Conservation (phyloP, 2,797 vertebrate genomes). For the Ambastaia sidthimunki region DNA sequence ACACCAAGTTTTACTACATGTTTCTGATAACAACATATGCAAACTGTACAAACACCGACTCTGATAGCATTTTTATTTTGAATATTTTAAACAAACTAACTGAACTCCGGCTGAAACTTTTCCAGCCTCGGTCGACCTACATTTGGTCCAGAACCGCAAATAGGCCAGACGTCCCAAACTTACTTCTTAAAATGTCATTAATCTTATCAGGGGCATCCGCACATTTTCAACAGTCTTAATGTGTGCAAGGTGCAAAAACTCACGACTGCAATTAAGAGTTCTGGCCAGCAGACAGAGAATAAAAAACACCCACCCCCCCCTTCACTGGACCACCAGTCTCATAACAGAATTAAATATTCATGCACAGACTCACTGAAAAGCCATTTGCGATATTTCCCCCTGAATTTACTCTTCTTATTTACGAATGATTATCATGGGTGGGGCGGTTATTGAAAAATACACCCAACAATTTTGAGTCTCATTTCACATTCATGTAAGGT, state of each 20-base stretch:
- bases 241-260: slow-evolving; percentile 60
- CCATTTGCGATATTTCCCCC: slow-evolving; percentile 79
- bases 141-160: slow-evolving; percentile 57
- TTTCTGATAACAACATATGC: neutral
- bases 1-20: neutral
- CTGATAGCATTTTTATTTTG: slow-evolving; percentile 1
- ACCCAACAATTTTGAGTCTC: slow-evolving; percentile 73
- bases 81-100: slow-evolving; percentile 28
- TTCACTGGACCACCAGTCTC: slow-evolving; percentile 74
- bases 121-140: slow-evolving; percentile 50
- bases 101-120: slow-evolving; percentile 32
- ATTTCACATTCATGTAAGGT: slow-evolving; percentile 78
- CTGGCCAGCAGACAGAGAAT: slow-evolving; percentile 61
- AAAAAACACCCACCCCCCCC: slow-evolving; percentile 60
- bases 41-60: neutral
- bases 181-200: slow-evolving; percentile 62
- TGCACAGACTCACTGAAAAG: slow-evolving; percentile 76
- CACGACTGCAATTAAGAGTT: slow-evolving; percentile 65
- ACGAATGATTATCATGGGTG: slow-evolving; percentile 73
- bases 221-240: slow-evolving; percentile 67
- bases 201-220: slow-evolving; percentile 62
- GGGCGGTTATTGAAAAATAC: slow-evolving; percentile 62
- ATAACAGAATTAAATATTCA: slow-evolving; percentile 82
- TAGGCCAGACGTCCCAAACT: slow-evolving; percentile 61
- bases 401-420: slow-evolving; percentile 82